Base-by-base conservation (phyloP, 2,888 invertebrate species). In the Rhodophaea formosa region DNA sequence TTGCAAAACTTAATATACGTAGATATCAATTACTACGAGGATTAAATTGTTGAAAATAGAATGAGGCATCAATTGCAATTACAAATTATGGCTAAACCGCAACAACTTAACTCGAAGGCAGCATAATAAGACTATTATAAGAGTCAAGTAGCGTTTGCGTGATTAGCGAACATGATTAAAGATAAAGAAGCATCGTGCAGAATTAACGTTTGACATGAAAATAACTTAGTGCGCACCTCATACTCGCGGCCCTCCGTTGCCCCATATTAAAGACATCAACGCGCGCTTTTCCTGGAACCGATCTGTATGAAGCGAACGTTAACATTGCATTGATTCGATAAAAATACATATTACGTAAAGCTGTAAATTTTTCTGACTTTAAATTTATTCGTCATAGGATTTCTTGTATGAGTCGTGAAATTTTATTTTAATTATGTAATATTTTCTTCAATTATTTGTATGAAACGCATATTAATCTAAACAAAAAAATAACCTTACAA, bases 181-280 rank as follows among this genome's bases (percentile, higher is more conserved):
- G 8, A 43, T 53, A 42, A 10, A 14, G 29, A 16, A 30, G 44
- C 30, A 47, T 23, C 12, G 15, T 30, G n/a, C 15, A 8, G 44
- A 29, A 54, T 30, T 8, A 30, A 5, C 29, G 12, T 7, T 12
- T 53, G n/a, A 12, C 12, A 6, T 45, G 39, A 7, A 45, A 54
- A 54, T 54, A 44, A 43, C 30, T 15, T 14, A 17, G 29, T 15
- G 16, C 29, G 23, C 10, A 44, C n/a, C 12, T 10, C 39, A 43
- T 10, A n/a, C 10, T 30, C 15, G 44, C 30, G 44, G 30, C 23
- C 7, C 3, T 30, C 32, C 16, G 44, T 7, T 72, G 76, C 69
- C 74, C 77, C 73, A 81, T 86, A 81, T 79, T 74, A 76, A 77
- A 87, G 86, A 87, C 85, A 80, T 87, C 84, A 87, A 87, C 87